phyloP scores from a whole-genome alignment of 1,140 invertebrate species.

The Lepidurus apus region DNA sequence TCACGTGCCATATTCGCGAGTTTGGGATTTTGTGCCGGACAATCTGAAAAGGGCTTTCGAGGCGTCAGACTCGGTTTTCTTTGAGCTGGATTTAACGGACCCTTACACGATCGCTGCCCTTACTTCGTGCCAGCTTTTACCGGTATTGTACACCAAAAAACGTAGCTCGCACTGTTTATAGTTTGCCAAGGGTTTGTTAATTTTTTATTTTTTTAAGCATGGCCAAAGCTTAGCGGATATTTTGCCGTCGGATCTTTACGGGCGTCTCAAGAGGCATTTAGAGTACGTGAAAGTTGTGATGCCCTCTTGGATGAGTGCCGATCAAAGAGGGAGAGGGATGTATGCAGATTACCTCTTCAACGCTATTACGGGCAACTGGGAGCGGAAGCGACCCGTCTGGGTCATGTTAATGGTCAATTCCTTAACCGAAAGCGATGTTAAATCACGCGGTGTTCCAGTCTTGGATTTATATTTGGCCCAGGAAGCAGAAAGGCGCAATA shows the following conservation, averaged over 20 bases:
- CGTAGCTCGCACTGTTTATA: neutral
- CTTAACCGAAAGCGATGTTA: constrained; percentile 51
- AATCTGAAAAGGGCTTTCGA: constrained; percentile 52
- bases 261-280: constrained; percentile 49
- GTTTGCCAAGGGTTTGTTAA: neutral
- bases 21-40: constrained; percentile 53
- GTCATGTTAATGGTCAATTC: constrained; percentile 55
- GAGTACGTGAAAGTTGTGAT: constrained; percentile 50
- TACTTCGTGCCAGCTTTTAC: constrained; percentile 52
- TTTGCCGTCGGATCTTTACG: constrained; percentile 49
- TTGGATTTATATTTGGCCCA: constrained; percentile 54
- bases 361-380: constrained; percentile 53
- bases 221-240: constrained; percentile 47
- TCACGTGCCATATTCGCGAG: constrained; percentile 55
- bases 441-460: constrained; percentile 51
- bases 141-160: constrained; percentile 39
- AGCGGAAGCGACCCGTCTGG: constrained; percentile 53
- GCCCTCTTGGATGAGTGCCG: constrained; percentile 49
- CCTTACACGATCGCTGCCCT: constrained; percentile 48
- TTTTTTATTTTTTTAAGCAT: constrained; percentile 29
- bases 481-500: constrained; percentile 49
- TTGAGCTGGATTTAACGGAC: constrained; percentile 54
- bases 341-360: constrained; percentile 52
- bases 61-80: constrained; percentile 48
- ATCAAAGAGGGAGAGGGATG: constrained; percentile 49